Evolutionary conservation across 2,113 vertebrate species (phyloP), one percentile per base, ranked within the genome.

Genomic region (Notothenia rossii): DNA sequence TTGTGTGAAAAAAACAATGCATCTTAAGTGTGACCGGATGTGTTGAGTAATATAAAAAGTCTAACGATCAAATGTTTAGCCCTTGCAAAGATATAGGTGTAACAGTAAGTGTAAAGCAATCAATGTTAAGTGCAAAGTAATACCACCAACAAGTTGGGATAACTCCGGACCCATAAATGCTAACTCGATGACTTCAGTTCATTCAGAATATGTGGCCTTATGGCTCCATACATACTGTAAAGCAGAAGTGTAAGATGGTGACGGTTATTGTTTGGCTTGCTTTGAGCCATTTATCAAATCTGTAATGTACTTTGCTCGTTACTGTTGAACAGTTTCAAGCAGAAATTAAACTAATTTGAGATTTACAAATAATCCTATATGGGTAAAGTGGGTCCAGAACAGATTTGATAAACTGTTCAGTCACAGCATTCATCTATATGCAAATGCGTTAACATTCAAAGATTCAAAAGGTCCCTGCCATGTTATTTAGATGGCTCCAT

Each of bases 21-120:
- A 49, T 56, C 11, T 54, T 10, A 60, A 20, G 7, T 25, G 29
- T 59, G 48, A 74, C 59, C 33, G 59, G 22, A 63, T 36, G 8
- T 65, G 61, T 43, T 61, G 59, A 83, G 25, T 40, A 11, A 72
- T 40, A 65, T 5, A 60, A 72, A 46, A 84, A 33, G 12, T n/a
- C 20, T 14, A 79, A 77, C 46, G 61, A 72, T 50, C 1, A 58
- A 10, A 70, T 62, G 75, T 83, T 75, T 86, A 88, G 86, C 83
- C 86, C 88, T 88, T 86, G 63, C 1, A 5, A 51, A 81, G 73
- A 77, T 74, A 45, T 10, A 20, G 17, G 60, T 67, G 67, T 63
- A 46, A 7, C 17, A 75, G 10, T 25, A 15, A 48, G 33, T 59
- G 36, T 65, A 20, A 45, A 56, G 55, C 1, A 36, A 51, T 58